These are phyloP conservation scores for Mobula hypostoma DNA, from an alignment of 2,113 vertebrate genomes.

Conservation along the genomic window DNA sequence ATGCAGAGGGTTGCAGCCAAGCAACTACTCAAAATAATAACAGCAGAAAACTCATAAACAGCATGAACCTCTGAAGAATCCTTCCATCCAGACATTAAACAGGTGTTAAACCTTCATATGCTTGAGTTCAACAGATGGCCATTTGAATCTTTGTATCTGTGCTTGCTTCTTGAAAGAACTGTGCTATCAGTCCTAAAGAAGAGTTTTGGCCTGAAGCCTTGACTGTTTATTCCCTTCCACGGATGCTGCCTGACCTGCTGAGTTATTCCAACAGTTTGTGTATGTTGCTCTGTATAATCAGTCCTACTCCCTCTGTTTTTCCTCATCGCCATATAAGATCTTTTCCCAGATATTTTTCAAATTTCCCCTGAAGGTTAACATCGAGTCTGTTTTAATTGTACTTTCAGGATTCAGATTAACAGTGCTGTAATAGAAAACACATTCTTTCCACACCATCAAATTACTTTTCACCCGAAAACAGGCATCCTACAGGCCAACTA, in stretches of 20 bases:
- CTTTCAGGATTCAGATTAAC: neutral
- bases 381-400: neutral
- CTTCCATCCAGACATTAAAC: neutral
- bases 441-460: neutral
- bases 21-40: neutral
- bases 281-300: neutral
- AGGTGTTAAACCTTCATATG: neutral
- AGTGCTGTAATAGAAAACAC: neutral
- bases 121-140: neutral
- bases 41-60: neutral
- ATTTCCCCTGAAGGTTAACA: neutral
- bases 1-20: neutral
- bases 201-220: too few relatives aligned
- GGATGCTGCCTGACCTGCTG: too few relatives aligned
- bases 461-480: too few relatives aligned
- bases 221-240: too few relatives aligned
- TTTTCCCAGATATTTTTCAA: neutral
- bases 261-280: too few relatives aligned
- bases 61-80: neutral
- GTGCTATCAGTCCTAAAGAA: neutral
- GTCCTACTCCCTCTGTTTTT: neutral
- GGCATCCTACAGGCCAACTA: too few relatives aligned
- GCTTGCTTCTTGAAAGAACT: neutral
- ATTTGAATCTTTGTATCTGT: neutral
- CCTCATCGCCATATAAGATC: neutral